phyloP scores from a whole-genome alignment of 2,888 invertebrate species.

The Bimastos eiseni region DNA sequence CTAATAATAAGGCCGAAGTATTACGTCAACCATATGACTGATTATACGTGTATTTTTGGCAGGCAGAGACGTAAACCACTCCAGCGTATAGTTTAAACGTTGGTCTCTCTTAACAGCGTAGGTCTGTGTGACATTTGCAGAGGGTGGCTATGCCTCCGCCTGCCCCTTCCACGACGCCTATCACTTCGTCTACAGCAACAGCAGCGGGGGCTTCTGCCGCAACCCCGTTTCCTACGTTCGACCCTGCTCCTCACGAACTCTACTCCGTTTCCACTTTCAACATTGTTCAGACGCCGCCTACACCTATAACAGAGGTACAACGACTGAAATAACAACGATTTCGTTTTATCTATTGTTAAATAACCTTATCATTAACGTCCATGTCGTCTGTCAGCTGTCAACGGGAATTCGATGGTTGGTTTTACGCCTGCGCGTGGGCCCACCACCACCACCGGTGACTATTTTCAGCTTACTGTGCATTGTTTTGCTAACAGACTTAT shows the following conservation, averaged over 20 bases:
- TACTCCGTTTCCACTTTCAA: slow-evolving; percentile 40
- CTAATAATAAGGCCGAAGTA: no score
- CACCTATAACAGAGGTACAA: slow-evolving; percentile 40
- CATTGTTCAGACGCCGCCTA: slow-evolving; percentile 43
- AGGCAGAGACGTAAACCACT: no score
- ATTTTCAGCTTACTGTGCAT: no score
- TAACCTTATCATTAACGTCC: no score
- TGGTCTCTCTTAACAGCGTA: neutral
- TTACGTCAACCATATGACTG: no score
- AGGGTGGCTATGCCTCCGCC: neutral
- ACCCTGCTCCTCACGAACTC: slow-evolving; percentile 39
- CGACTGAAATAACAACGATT: neutral
- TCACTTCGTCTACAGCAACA: slow-evolving; percentile 45
- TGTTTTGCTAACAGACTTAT: no score
- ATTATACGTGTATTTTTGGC: no score
- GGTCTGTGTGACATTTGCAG: neutral
- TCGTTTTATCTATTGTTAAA: no score
- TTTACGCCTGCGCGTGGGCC: no score
- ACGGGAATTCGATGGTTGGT: no score
- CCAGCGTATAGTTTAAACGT: neutral
- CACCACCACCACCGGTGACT: no score
- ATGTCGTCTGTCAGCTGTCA: no score
- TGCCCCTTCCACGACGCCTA: slow-evolving; percentile 45
- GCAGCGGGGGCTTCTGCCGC: slow-evolving; percentile 44
- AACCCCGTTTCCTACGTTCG: slow-evolving; percentile 40